Conservation (phyloP, 2,113 vertebrate genomes). For the Cyanistes caeruleus region DNA sequence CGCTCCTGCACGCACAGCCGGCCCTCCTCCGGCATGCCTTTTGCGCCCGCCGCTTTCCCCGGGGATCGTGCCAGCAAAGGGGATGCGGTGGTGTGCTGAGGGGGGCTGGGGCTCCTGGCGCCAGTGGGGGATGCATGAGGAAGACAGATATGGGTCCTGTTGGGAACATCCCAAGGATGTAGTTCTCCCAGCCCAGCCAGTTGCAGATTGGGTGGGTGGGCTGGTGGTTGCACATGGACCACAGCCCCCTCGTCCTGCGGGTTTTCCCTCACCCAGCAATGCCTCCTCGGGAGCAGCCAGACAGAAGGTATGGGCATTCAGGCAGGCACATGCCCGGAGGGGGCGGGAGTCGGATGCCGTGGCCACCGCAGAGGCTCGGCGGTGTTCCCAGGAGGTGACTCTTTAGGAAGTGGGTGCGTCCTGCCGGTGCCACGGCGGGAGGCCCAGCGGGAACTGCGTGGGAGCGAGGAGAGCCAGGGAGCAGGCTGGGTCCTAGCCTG, state of each 20-base stretch:
- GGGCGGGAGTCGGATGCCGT: neutral
- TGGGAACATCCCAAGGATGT: neutral
- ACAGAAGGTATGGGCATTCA: neutral
- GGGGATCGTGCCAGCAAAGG: neutral
- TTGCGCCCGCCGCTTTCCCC: neutral
- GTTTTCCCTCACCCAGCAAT: neutral
- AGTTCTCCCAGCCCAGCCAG: neutral
- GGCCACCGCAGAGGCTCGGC: neutral
- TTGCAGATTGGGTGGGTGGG: neutral
- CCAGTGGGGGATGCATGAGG: neutral
- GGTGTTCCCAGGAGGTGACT: slow-evolving; percentile 49
- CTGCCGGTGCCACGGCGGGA: neutral
- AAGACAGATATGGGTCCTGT: neutral
- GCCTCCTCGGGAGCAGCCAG: neutral
- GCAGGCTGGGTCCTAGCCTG: neutral
- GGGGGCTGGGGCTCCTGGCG: too few relatives aligned
- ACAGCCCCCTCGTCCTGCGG: neutral
- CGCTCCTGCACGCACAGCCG: slow-evolving; percentile 14
- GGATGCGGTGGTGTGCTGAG: neutral
- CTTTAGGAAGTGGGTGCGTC: slow-evolving; percentile 64
- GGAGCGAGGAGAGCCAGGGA: neutral
- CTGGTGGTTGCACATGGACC: neutral
- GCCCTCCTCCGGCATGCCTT: neutral
- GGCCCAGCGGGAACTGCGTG: slow-evolving; percentile 32
- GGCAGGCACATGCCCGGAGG: neutral